Evolutionary conservation across 2,797 vertebrate species (phyloP), one percentile per base, ranked within the genome.

Genomic region (Leontocebus nigricollis): DNA sequence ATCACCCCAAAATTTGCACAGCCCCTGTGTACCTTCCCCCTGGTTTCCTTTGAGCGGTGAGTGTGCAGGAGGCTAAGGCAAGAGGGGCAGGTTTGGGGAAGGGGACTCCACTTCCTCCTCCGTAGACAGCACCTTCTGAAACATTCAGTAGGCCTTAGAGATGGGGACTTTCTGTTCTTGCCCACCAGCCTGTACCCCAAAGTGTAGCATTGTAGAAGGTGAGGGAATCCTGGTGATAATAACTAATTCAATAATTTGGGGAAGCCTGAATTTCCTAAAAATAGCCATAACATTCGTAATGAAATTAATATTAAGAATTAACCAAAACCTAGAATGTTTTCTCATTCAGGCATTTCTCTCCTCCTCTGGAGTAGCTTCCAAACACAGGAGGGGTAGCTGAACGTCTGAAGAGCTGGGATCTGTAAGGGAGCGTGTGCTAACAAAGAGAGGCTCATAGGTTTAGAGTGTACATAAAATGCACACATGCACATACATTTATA

Each of bases 1-100:
- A 73, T 82, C 92, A 57, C 96, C 97, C 95, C 55, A 88, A 98
- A 96, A 94, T 59, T 79, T 50, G 94, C 50, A 92, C 61, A 61
- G 14, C 81, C 94, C 76, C 44, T 11, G 70, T 22, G 46, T 12
- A 46, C 61, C 75, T 41, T 79, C 64, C 39, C 36, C 75, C 46
- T 7, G 6, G n/a, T 26, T 86, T 80, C 95, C 92, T 36, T 26
- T 11, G 61, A n/a, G 11, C 27, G n/a, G 72, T 36, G 61, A 46
- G 59, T 3, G 0, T 19, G 75, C 9, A 11, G 86, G 79, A 87
- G 84, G 61, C 79, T 36, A 14, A 77, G 88, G 90, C 41, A 1
- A 0, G 50, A 88, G 80, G 72, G 41, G 24, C 30, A 13, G 48
- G 27, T 82, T 75, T 76, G 52, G 80, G 73, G 50, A 27, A 50